Evolutionary conservation across 2,888 invertebrate species (phyloP), one percentile per base, ranked within the genome.

Genomic region (Drosophila yooni): DNA sequence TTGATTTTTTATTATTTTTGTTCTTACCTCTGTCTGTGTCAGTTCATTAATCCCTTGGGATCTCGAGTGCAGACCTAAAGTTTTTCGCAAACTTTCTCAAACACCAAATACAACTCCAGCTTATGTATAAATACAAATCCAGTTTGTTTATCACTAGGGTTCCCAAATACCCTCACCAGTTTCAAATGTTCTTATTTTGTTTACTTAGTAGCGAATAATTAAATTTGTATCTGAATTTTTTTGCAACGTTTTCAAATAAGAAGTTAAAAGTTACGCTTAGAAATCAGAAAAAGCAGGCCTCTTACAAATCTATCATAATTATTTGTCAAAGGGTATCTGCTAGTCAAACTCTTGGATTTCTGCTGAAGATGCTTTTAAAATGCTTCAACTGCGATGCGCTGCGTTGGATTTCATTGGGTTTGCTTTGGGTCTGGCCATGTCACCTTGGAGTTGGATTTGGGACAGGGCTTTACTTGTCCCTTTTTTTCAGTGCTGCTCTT

Each of bases 361-460:
- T 88, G 81, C 79, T 77, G 79, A 74, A 85, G 83, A 77, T 81
- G 83, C 83, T 85, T 85, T 88, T 77, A 76, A 85, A 89, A 82
- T 73, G 81, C 60, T 87, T 73, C 70, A 57, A 71, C 69, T 71
- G 48, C 54, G 68, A 33, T 64, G 64, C 43, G 61, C 43, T 51
- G 36, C 48, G 50, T 50, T 72, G 60, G 38, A 31, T 48, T 59
- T 36, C 25, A 6, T 34, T 53, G 21, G 33, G 15, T 54, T 31
- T 25, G 54, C 40, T 46, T 34, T 59, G 64, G 64, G 29, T 65
- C 65, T 74, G 70, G 65, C 82, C 71, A 70, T 72, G 84, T 87
- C 89, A 83, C 69, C 82, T 81, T 70, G 76, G 73, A 74, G 74
- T 81, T 70, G 76, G 73, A 76, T 79, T 79, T 83, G 60, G 50